Conservation (phyloP, 2,113 vertebrate genomes). For the Gasterosteus nipponicus region DNA sequence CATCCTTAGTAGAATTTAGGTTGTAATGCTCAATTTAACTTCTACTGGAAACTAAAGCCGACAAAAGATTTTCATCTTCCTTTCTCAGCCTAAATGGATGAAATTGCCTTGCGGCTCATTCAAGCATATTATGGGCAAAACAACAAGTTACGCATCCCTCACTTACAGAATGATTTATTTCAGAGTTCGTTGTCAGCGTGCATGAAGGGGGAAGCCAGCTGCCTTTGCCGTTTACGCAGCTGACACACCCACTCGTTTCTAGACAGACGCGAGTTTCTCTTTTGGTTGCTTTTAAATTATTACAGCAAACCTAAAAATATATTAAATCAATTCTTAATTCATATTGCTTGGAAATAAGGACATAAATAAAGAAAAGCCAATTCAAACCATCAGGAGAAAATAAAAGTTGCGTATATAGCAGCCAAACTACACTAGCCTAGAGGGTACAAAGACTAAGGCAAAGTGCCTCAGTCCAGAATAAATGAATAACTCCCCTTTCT, state of each 20-base stretch:
- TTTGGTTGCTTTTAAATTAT: slow-evolving; percentile 2
- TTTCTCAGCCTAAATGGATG: neutral
- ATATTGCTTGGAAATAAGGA: neutral
- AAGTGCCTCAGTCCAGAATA: neutral
- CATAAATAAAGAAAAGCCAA: neutral
- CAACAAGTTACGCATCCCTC: neutral
- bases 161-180: neutral
- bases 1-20: neutral
- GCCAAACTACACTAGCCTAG: neutral
- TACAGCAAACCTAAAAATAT: neutral
- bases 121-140: neutral
- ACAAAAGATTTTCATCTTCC: neutral
- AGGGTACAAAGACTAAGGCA: neutral
- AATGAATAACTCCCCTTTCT: slow-evolving; percentile 8
- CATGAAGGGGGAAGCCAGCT: slow-evolving; percentile 29
- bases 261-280: neutral
- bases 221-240: slow-evolving; percentile 8
- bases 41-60: neutral
- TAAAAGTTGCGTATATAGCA: neutral
- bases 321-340: neutral
- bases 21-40: neutral
- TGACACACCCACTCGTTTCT: slow-evolving; percentile 33
- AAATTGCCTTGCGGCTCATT: neutral
- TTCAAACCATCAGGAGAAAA: neutral
- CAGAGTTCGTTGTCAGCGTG: neutral